A percentile compares a stretch with the other conserved stretches of the same genome.
Conservation (phyloP, 2,888 invertebrate genomes). For the Cremastobaeus sp. region DNA sequence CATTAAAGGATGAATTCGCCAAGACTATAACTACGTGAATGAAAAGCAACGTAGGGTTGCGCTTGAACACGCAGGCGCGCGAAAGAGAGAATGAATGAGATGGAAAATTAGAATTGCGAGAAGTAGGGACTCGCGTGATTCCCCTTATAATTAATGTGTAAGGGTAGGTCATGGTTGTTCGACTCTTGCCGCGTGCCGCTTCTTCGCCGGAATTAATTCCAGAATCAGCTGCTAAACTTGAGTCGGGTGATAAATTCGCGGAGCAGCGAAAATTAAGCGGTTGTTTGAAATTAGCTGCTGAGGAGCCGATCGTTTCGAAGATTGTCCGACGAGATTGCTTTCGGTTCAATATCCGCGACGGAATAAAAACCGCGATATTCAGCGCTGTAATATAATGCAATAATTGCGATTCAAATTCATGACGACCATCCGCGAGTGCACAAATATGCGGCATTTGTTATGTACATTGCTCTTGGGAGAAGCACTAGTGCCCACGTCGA, state of each 20-base stretch:
- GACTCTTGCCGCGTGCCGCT: conserved; percentile 47
- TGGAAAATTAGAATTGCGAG: conserved; percentile 64
- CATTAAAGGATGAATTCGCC: conserved; percentile 48
- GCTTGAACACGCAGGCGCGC: conserved; percentile 59
- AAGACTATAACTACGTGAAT: conserved; percentile 55
- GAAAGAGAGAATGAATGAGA: conserved; percentile 63
- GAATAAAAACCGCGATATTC: too few species aligned
- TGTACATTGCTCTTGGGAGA: conserved; percentile 22
- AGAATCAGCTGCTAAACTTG: conserved; percentile 71
- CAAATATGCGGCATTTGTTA: conserved; percentile 18
- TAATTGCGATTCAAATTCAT: conserved; percentile 15
- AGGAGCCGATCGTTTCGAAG: too few species aligned
- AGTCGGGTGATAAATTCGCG: too few species aligned
- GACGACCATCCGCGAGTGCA: neutral
- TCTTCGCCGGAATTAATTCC: conserved; percentile 72
- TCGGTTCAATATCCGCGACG: too few species aligned
- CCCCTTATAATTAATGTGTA: conserved; percentile 78
- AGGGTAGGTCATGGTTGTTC: conserved; percentile 75
- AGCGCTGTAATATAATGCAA: too few species aligned
- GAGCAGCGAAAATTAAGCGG: too few species aligned
- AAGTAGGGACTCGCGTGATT: conserved; percentile 66
- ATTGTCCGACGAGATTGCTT: too few species aligned
- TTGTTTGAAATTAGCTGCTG: too few species aligned
- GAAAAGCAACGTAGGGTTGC: conserved; percentile 57
- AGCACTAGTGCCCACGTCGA: conserved; percentile 64